These are phyloP conservation scores for Meandrina meandrites DNA, from an alignment of 92 coral and sea anemone genomes.

Conservation along the genomic window DNA sequence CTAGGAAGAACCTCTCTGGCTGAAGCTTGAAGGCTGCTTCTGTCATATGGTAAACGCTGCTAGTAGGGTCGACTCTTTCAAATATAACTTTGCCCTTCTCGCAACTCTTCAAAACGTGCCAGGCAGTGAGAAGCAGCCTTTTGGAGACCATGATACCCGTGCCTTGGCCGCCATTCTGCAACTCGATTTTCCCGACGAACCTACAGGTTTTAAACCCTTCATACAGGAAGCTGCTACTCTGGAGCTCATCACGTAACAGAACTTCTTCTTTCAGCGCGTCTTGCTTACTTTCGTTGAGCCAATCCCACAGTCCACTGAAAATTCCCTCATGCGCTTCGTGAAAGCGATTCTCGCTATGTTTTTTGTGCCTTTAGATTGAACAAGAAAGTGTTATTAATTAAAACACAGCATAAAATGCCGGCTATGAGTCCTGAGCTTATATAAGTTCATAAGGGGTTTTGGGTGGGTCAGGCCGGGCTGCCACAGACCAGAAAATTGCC, in stretches of 20 bases:
- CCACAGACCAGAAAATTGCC: no score
- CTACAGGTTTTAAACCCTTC: slow-evolving; percentile 12
- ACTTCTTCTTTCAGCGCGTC: slow-evolving; percentile 1
- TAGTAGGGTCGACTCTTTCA: neutral
- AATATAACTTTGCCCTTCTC: neutral
- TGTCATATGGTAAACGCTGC: neutral
- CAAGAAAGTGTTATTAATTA: neutral
- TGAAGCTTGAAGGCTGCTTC: slow-evolving; percentile 4
- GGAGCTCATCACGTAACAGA: slow-evolving; percentile 24
- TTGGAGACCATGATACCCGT: slow-evolving; percentile 23
- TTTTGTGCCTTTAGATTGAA: neutral
- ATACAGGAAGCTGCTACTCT: slow-evolving; percentile 17
- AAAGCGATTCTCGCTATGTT: neutral
- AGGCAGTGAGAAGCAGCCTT: slow-evolving; percentile 3
- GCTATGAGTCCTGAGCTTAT: no score
- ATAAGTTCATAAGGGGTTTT: no score
- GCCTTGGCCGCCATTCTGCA: slow-evolving; percentile 12
- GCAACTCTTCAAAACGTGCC: slow-evolving; percentile 3
- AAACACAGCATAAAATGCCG: no score
- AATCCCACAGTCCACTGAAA: neutral
- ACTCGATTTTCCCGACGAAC: slow-evolving; percentile 17
- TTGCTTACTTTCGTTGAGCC: neutral
- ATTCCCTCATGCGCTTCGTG: slow-evolving; percentile 6
- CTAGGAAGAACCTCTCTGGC: neutral
- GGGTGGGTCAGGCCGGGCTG: no score